These are phyloP conservation scores for Pristionchus exspectatus DNA, from an alignment of 2,888 invertebrate genomes.

Conservation along the genomic window DNA sequence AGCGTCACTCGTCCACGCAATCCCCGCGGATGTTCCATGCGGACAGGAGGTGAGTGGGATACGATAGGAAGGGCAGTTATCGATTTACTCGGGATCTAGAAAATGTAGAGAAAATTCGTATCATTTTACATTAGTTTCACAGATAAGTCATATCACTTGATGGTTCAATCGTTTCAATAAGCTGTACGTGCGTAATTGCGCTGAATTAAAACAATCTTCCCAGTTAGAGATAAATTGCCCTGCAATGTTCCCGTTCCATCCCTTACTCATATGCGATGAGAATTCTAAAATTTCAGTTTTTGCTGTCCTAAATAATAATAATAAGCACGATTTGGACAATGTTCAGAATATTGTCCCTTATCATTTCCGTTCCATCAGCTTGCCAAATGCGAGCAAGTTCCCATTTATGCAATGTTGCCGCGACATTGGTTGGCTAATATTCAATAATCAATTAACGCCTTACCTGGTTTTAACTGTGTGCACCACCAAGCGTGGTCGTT, in stretches of 20 bases:
- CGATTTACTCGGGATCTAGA: neutral
- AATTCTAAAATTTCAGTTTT: no score
- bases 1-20: constrained; percentile 29
- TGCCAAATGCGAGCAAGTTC: neutral
- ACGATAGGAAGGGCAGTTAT: neutral
- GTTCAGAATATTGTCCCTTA: neutral
- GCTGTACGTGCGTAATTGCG: no score
- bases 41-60: neutral
- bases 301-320: no score
- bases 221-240: neutral
- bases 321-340: no score
- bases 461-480: no score
- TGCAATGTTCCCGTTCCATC: neutral
- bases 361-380: neutral
- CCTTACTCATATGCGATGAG: neutral
- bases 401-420: neutral
- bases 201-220: no score
- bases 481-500: no score
- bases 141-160: no score
- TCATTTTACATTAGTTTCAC: no score
- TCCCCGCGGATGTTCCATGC: constrained; percentile 31
- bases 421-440: no score
- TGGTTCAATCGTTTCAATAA: no score
- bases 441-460: neutral
- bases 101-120: neutral